Conservation (phyloP, 2,113 vertebrate species). For the Scomber scombrus region DNA sequence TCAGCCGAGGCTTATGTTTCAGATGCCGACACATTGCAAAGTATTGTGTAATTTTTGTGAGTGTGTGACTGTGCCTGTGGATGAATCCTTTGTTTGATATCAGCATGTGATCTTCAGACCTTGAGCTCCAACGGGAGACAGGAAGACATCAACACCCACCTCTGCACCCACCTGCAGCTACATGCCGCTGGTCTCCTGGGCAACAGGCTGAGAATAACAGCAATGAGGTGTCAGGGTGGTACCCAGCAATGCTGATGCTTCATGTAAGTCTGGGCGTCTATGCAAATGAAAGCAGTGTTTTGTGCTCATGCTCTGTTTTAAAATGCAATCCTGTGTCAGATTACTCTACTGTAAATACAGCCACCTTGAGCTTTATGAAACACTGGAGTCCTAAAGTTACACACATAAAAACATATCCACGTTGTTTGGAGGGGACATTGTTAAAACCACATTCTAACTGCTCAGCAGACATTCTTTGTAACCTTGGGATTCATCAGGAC, state of each 20-base stretch:
- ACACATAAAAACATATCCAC: too few relatives aligned
- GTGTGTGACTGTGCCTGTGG: conserved; percentile 6
- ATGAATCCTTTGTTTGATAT: conserved; percentile 62
- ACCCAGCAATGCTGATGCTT: conserved; percentile 49
- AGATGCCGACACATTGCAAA: background rate
- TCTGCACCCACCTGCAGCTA: conserved; percentile 69
- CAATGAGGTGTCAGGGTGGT: conserved; percentile 59
- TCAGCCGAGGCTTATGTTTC: background rate
- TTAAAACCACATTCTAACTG: background rate
- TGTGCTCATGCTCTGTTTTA: conserved; percentile 6
- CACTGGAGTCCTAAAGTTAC: background rate
- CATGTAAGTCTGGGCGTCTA: conserved; percentile 22
- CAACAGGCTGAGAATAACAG: conserved; percentile 70
- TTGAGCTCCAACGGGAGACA: conserved; percentile 57
- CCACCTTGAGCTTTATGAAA: background rate
- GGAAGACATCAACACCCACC: conserved; percentile 62
- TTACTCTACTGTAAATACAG: conserved; percentile 7
- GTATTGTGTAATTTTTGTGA: conserved; percentile 4
- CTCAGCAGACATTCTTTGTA: background rate
- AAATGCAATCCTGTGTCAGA: conserved; percentile 16
- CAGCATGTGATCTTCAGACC: conserved; percentile 57
- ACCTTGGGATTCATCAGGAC: background rate
- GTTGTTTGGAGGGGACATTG: too few relatives aligned
- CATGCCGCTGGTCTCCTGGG: conserved; percentile 73
- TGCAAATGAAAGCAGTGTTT: conserved; percentile 37